Evolutionary conservation across 2,797 vertebrate genomes (phyloP), one percentile per base, ranked within the genome.

Genomic region (Esox lucius): DNA sequence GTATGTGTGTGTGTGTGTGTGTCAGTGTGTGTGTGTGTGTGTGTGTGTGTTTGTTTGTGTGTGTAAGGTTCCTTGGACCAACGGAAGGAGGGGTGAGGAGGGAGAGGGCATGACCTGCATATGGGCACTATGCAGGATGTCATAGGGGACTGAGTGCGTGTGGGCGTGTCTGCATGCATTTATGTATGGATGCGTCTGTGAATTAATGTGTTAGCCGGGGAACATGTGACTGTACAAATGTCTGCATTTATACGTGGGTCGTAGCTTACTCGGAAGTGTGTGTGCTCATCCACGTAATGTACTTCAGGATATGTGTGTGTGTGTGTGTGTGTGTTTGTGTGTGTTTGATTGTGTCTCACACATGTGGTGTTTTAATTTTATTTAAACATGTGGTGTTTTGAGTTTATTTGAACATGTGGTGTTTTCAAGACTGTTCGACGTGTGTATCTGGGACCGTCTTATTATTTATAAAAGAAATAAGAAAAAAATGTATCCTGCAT

Each of bases 231-330:
- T 46, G 42, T 46, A 46, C 42, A 46, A 46, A 46, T 46, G 42
- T 46, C 12, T 46, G 42, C 42, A 46, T 46, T 46, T 46, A 13
- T 46, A 46, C 3, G 42, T 11, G 19, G 17, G 19, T 56, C 19
- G 4, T 59, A 12, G 11, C 12, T 46, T 59, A 59, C 7, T 19
- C 59, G 56, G 8, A n/a, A n/a, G 16, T 17, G 56, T 61, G 22
- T 61, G 11, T 24, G 56, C 22, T 61, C 22, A 61, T 61, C n/a
- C 13, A 56, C 3, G 3, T 61, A 61, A 24, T 61, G 13, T 22
- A 24, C 22, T 17, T 61, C n/a, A 61, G 56, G 19, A 59, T 22
- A 35, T 42, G 22, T 46, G 69, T 28, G 87, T 89, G 83, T 71
- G 24, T 79, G 24, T 1, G 49, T 28, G 53, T 6, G 12, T 39